Conservation (phyloP, 1,140 invertebrate species). For the Orchesella cincta region DNA sequence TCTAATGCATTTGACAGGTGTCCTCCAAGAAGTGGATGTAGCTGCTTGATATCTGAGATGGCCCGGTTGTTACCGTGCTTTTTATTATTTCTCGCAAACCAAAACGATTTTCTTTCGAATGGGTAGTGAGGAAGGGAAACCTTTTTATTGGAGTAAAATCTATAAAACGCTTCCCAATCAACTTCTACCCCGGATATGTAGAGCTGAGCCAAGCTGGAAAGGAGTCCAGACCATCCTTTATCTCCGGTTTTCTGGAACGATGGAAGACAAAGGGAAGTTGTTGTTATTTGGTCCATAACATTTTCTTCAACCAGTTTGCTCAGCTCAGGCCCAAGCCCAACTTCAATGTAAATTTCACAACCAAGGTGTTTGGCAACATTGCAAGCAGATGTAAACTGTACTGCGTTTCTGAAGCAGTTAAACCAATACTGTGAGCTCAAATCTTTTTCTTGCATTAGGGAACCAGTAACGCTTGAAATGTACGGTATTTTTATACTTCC, state of each 20-base stretch:
- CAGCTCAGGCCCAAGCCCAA: background rate
- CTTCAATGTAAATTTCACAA: background rate
- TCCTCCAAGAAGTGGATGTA: background rate
- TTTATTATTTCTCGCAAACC: background rate
- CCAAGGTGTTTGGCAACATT: background rate
- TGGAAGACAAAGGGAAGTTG: background rate
- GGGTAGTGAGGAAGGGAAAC: background rate
- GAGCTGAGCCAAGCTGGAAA: background rate
- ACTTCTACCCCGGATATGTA: background rate
- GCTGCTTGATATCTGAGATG: background rate
- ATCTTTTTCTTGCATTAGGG: background rate
- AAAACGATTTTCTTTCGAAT: background rate
- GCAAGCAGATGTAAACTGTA: background rate
- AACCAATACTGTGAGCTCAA: background rate
- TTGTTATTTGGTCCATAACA: too few relatives aligned
- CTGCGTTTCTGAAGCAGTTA: background rate
- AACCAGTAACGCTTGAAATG: background rate
- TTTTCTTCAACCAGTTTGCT: background rate
- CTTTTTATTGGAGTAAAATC: background rate
- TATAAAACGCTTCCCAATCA: background rate
- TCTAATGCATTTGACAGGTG: background rate
- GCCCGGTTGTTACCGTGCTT: background rate
- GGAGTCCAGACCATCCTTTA: background rate
- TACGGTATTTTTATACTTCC: background rate
- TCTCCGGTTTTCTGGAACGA: background rate